phyloP scores from a whole-genome alignment of 2,113 vertebrate genomes.

The Pterocles orientalis region DNA sequence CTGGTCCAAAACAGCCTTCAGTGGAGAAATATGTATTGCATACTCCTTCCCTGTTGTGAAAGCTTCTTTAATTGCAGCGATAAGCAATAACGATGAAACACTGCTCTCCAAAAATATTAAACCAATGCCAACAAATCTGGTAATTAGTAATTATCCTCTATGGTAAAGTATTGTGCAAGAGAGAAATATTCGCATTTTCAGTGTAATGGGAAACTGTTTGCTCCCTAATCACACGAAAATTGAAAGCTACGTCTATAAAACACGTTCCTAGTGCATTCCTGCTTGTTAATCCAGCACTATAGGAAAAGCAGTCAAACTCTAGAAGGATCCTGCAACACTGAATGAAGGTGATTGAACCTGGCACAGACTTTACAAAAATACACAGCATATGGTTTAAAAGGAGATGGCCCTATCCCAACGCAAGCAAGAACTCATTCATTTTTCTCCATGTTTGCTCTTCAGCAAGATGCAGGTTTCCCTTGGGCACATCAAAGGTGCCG shows the following conservation, averaged over 20 bases:
- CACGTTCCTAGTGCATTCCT: neutral
- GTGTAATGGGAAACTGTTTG: neutral
- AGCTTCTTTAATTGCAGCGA: constrained; percentile 6
- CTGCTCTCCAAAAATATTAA: constrained; percentile 50
- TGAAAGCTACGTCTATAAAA: constrained; percentile 21
- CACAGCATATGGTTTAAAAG: constrained; percentile 54
- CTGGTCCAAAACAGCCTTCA: neutral
- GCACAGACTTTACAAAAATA: constrained; percentile 44
- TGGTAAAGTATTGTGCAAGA: constrained; percentile 8
- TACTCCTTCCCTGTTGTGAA: constrained; percentile 10
- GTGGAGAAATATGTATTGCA: neutral
- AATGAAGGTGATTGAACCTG: constrained; percentile 58
- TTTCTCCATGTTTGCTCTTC: constrained; percentile 41
- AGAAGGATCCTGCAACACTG: constrained; percentile 30
- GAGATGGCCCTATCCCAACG: constrained; percentile 41
- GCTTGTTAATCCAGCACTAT: neutral
- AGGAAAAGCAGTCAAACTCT: neutral
- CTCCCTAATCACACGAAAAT: constrained; percentile 30
- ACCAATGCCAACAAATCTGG: neutral
- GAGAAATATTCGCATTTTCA: constrained; percentile 35
- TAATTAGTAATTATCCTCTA: constrained; percentile 34
- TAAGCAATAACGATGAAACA: constrained; percentile 1
- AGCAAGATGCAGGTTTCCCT: constrained; percentile 38
- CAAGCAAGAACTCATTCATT: constrained; percentile 63
- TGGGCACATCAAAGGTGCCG: constrained; percentile 40